These are phyloP conservation scores for Cephus pulcher DNA, from an alignment of 2,888 invertebrate genomes.

Conservation along the genomic window DNA sequence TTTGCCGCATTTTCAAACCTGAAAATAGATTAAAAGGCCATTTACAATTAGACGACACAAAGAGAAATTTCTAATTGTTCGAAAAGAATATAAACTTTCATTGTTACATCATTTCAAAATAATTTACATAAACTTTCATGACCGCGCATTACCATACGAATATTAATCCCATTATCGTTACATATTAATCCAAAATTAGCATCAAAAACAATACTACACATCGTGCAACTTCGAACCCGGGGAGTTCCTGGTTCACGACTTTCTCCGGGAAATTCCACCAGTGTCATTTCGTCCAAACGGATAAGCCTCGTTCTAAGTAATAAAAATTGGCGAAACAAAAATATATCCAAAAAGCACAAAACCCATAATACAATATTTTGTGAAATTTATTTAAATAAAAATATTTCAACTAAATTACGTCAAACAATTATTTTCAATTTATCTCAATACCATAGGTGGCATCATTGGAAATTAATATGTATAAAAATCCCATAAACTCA, in stretches of 20 bases:
- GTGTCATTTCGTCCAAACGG: background rate
- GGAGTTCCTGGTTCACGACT: constrained; percentile 29
- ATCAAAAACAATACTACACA: background rate
- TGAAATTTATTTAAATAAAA: background rate
- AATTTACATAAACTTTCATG: background rate
- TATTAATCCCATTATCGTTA: background rate
- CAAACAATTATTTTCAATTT: background rate
- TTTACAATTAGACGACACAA: background rate
- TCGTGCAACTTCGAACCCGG: background rate
- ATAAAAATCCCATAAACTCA: background rate
- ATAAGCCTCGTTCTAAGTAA: background rate
- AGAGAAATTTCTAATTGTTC: background rate
- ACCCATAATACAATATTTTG: background rate
- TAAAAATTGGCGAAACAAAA: background rate
- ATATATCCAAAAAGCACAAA: background rate
- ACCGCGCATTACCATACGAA: background rate
- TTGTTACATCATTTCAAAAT: background rate
- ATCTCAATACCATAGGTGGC: background rate
- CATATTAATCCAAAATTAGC: background rate
- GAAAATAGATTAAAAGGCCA: background rate
- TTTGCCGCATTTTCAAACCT: background rate
- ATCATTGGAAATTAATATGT: background rate
- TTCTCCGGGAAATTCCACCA: constrained; percentile 51
- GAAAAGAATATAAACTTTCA: background rate
- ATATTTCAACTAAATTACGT: background rate